These are phyloP conservation scores for Zapornia atra DNA, from an alignment of 2,113 vertebrate genomes.

Conservation along the genomic window DNA sequence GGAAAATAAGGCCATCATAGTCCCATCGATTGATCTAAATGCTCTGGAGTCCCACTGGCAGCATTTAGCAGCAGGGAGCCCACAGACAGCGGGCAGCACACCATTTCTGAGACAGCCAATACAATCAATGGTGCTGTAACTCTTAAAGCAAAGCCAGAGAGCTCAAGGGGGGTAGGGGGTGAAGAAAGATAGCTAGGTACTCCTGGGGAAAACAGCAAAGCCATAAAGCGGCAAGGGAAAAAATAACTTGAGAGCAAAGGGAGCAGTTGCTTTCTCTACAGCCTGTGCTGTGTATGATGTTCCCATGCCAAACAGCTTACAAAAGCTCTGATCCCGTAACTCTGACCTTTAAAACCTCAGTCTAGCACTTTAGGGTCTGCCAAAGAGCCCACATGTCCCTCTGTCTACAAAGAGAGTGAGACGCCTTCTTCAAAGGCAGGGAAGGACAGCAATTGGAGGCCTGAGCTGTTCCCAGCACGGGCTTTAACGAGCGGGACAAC, in stretches of 20 bases:
- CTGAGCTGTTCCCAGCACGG: not conserved
- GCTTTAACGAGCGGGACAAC: not conserved
- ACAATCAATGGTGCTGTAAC: constrained; percentile 43
- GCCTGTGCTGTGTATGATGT: not conserved
- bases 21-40: constrained; percentile 52
- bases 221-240: not conserved
- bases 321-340: not conserved
- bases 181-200: not conserved
- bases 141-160: constrained; percentile 44
- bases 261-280: not conserved
- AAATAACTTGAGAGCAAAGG: not conserved
- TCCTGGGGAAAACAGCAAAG: constrained; percentile 11
- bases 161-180: not conserved
- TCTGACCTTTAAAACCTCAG: constrained; percentile 36
- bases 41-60: constrained; percentile 57
- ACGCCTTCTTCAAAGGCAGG: not conserved
- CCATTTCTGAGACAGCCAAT: constrained; percentile 33
- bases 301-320: not conserved
- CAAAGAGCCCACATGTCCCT: not conserved
- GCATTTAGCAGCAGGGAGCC: constrained; percentile 56
- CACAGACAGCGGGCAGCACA: constrained; percentile 20
- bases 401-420: not conserved
- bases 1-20: constrained; percentile 51
- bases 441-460: not conserved
- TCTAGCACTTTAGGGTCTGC: not conserved